A percentile compares a stretch with the other conserved stretches of the same genome.
phyloP scores from a whole-genome alignment of 2,113 vertebrate genomes.

The Sinocyclocheilus grahami region DNA sequence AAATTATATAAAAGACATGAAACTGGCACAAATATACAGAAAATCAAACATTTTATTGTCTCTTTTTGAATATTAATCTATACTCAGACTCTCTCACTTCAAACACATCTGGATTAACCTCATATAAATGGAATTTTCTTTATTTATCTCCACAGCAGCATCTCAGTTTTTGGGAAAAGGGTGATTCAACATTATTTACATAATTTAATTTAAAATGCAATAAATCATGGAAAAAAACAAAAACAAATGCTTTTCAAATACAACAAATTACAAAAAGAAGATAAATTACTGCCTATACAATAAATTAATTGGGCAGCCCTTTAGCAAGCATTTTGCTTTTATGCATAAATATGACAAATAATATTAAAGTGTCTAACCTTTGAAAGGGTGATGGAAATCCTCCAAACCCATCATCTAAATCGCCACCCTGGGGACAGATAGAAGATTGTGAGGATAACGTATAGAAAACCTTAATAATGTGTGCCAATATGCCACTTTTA shows the following conservation, averaged over 20 bases:
- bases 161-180: background rate
- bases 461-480: too few species aligned
- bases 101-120: background rate
- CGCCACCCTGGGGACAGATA: slow-evolving; percentile 75
- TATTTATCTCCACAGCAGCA: background rate
- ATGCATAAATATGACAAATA: background rate
- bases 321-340: background rate
- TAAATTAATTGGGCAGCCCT: background rate
- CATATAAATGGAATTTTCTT: background rate
- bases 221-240: background rate
- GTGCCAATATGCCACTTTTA: background rate
- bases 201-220: background rate
- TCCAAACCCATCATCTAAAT: slow-evolving; percentile 82
- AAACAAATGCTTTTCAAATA: too few species aligned
- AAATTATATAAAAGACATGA: background rate
- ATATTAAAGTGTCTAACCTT: slow-evolving; percentile 70
- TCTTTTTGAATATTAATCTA: background rate
- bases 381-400: slow-evolving; percentile 77
- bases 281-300: background rate
- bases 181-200: background rate
- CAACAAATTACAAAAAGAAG: background rate
- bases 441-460: background rate
- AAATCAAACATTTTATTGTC: background rate
- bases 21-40: background rate
- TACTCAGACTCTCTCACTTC: background rate